Percentiles rank a stretch among this genome's conserved stretches.
Conservation (phyloP, 2,888 invertebrate genomes). For the Patella ulyssiponensis region DNA sequence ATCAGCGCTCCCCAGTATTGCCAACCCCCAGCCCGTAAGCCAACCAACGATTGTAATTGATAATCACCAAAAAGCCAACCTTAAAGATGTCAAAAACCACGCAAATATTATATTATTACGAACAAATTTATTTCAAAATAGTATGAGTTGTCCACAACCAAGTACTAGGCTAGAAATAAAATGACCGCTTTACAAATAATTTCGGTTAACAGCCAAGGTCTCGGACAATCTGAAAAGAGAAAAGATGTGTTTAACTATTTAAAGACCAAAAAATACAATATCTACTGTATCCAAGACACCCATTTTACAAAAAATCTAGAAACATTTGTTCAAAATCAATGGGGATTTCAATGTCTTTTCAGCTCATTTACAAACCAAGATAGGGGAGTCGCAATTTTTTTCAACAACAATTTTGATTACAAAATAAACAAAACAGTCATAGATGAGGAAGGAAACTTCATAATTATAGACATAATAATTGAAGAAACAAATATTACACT, state of each 20-base stretch:
- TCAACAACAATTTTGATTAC: neutral
- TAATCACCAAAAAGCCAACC: no score
- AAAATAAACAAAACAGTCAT: neutral
- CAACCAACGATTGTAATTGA: no score
- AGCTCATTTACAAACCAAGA: neutral
- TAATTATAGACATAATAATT: neutral
- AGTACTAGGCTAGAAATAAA: neutral
- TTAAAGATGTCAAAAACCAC: no score
- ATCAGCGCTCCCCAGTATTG: no score
- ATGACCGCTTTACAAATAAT: neutral
- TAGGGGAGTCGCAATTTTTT: neutral
- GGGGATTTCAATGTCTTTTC: neutral
- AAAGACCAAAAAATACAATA: conserved; percentile 1
- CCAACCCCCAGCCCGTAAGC: no score
- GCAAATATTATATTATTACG: no score
- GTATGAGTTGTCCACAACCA: no score
- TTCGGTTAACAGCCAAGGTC: neutral
- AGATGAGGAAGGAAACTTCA: neutral
- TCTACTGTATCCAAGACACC: conserved; percentile 4
- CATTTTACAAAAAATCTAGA: neutral
- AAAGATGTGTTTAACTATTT: neutral
- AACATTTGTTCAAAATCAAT: neutral
- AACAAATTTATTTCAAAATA: no score
- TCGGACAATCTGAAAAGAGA: neutral
- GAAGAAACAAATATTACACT: neutral